Evolutionary conservation across 2,888 invertebrate species (phyloP).

Genomic region (Anoncus sp.): DNA sequence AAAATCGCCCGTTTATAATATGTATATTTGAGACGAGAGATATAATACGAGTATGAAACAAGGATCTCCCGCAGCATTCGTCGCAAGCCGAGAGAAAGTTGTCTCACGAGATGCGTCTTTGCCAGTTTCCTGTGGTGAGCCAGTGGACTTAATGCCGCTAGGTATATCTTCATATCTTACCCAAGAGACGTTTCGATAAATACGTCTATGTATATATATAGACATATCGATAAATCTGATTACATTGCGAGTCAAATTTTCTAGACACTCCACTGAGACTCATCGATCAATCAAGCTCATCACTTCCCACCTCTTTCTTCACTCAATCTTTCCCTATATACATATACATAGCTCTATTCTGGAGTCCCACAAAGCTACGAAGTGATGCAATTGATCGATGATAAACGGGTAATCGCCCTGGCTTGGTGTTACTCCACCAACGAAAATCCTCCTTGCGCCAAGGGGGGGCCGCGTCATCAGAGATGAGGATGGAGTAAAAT

Average conservation of each 20-base stretch:
- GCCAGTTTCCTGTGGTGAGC: conserved; percentile 3
- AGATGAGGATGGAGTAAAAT: conserved; percentile 5
- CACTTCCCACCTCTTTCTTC: conserved; percentile 38
- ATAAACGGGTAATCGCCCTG: conserved; percentile 74
- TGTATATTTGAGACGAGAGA: conserved; percentile 34
- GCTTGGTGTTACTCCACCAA: conserved; percentile 34
- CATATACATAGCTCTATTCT: neutral
- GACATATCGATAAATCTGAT: conserved; percentile 48
- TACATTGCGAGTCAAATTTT: conserved; percentile 50
- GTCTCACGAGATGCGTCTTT: neutral
- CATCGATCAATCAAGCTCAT: conserved; percentile 61
- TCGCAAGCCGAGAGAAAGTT: conserved; percentile 30
- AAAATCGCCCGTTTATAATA: conserved; percentile 46
- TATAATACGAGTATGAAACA: conserved; percentile 11
- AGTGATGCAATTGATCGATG: conserved; percentile 76
- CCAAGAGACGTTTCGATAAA: neutral
- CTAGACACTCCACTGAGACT: conserved; percentile 41
- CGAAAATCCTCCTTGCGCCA: conserved; percentile 27
- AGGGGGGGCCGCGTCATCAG: conserved; percentile 28
- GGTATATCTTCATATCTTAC: neutral
- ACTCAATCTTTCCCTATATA: conserved; percentile 1
- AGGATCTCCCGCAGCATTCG: conserved; percentile 21
- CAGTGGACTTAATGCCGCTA: neutral
- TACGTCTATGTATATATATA: conserved; percentile 4
- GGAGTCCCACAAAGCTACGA: neutral